Base-by-base conservation (phyloP, 2,113 vertebrate genomes). In the Urocolius indicus region DNA sequence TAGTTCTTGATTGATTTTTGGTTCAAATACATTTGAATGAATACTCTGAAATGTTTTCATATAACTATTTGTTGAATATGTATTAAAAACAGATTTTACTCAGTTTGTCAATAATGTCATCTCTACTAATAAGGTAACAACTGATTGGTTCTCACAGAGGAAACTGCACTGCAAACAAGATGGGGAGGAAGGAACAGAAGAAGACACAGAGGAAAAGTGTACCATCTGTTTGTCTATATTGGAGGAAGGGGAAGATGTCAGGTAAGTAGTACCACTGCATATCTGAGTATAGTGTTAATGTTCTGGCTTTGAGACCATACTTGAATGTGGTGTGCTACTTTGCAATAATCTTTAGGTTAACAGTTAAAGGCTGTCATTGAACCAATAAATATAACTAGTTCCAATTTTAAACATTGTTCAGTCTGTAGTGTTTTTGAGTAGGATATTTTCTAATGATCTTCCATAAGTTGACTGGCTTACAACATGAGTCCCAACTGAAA, bases 231-330 rank as follows among this genome's bases (percentile, higher is more conserved):
- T 99, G 96, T 99, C 99, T 92, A 99, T 99, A 98, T 97, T 99
- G 98, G 99, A 99, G 98, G 99, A 99, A 98, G 99, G 99, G 94
- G 99, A 99, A 99, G 99, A 99, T 93, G 99, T 99, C 98, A 99
- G 99, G 99, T 99, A 98, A 98, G 77, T 89, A 78, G 29, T 58
- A 55, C 48, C 52, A 38, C 24, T 71, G 71, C 68, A 11, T 61
- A 61, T 78, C 30, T 34, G 46, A 79, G 22, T 59, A 16, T 19
- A 49, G 48, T 16, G 17, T 14, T 49, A 29, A 26, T 52, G 4
- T 57, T 82, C 43, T 86, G 59, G 15, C 46, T 89, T 67, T 74
- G 57, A 77, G 38, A 29, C 16, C 21, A 4, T 22, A 13, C 10
- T 74, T 69, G 63, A 65, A 34, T 62, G 15, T 21, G 29, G 23